phyloP scores from a whole-genome alignment of 1,140 invertebrate species.

The Pararge aegeria region DNA sequence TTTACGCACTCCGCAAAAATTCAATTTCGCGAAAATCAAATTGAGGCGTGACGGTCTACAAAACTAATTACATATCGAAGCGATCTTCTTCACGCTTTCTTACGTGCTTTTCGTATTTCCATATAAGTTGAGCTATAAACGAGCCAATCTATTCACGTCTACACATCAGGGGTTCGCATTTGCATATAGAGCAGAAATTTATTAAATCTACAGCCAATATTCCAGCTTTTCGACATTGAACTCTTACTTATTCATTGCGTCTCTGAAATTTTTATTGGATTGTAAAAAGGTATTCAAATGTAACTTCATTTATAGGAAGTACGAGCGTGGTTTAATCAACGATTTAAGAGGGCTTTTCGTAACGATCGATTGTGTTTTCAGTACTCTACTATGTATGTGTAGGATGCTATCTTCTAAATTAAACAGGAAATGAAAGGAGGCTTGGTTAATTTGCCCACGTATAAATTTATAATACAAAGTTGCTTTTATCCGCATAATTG shows the following conservation, averaged over 20 bases:
- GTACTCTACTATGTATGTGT: slow-evolving; percentile 2
- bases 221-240: slow-evolving; percentile 74
- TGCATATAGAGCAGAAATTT: slow-evolving; percentile 79
- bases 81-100: slow-evolving; percentile 75
- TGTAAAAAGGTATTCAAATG: slow-evolving; percentile 43
- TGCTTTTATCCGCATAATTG: slow-evolving; percentile 14
- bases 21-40: slow-evolving; percentile 55
- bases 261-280: slow-evolving; percentile 64
- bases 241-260: slow-evolving; percentile 69
- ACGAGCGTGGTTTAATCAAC: slow-evolving; percentile 30
- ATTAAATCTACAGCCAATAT: slow-evolving; percentile 79
- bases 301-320: slow-evolving; percentile 33
- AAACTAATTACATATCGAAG: slow-evolving; percentile 77
- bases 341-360: slow-evolving; percentile 20
- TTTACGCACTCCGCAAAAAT: slow-evolving; percentile 21
- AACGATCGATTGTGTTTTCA: slow-evolving; percentile 24
- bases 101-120: slow-evolving; percentile 77
- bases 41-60: slow-evolving; percentile 58
- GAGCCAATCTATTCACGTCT: slow-evolving; percentile 79
- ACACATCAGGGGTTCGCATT: slow-evolving; percentile 78
- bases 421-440: slow-evolving; percentile 10
- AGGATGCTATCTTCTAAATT: slow-evolving; percentile 10
- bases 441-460: slow-evolving; percentile 3
- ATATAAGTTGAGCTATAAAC: slow-evolving; percentile 79
- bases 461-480: slow-evolving; percentile 6